These are phyloP conservation scores for Phalanger gymnotis DNA, from an alignment of 2,797 vertebrate genomes.

Conservation along the genomic window DNA sequence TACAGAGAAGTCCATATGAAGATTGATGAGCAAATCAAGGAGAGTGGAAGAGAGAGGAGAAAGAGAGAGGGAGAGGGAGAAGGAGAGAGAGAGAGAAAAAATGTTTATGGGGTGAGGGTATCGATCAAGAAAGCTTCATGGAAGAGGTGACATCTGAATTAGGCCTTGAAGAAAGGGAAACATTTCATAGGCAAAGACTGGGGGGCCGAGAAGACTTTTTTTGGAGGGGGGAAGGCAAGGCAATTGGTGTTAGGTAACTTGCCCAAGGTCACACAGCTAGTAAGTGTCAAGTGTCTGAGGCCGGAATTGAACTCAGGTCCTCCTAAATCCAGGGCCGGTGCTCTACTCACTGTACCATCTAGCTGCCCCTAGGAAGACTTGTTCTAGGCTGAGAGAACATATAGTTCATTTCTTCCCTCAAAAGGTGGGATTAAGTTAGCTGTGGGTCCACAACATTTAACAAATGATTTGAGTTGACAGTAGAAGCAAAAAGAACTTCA, in stretches of 20 bases:
- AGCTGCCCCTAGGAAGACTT: background rate
- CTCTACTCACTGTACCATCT: too few relatives aligned
- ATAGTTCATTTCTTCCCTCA: background rate
- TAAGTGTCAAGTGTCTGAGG: too few relatives aligned
- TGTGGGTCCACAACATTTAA: background rate
- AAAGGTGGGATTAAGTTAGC: background rate
- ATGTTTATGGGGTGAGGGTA: background rate
- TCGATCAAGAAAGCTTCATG: background rate
- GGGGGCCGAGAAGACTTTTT: too few relatives aligned
- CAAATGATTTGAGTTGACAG: background rate
- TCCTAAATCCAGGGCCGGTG: too few relatives aligned
- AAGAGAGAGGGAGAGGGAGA: too few relatives aligned
- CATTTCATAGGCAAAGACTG: background rate
- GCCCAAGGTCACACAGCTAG: too few relatives aligned
- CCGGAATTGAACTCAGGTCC: too few relatives aligned
- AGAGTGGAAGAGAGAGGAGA: too few relatives aligned
- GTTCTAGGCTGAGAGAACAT: background rate
- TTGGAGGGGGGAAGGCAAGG: too few relatives aligned
- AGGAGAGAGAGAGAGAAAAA: too few relatives aligned
- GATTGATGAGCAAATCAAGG: background rate
- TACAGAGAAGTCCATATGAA: background rate
- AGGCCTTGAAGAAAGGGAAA: background rate
- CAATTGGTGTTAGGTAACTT: too few relatives aligned
- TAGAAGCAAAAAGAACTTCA: background rate
- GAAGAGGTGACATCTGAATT: background rate